Evolutionary conservation across 2,113 vertebrate species (phyloP).

Genomic region (Craseonycteris thonglongyai): DNA sequence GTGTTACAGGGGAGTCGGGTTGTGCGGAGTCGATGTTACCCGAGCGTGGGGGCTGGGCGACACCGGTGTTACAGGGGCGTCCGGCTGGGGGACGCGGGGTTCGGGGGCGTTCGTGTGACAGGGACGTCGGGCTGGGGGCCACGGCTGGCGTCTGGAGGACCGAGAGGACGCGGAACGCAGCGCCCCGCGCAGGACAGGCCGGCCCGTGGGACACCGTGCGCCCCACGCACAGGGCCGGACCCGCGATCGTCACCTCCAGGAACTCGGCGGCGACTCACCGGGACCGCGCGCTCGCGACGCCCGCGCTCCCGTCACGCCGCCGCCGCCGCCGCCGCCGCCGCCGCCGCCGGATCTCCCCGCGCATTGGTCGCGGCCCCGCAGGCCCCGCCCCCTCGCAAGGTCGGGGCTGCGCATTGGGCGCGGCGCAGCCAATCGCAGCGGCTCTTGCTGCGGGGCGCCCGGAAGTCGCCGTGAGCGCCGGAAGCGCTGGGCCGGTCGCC

Average conservation of each 20-base stretch:
- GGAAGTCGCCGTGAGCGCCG: neutral
- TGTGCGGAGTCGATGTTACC: too few relatives aligned
- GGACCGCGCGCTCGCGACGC: neutral
- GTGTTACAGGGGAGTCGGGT: too few relatives aligned
- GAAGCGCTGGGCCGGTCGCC: fast-evolving
- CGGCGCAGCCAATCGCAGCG: neutral
- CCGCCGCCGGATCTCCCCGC: neutral
- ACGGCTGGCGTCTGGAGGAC: too few relatives aligned
- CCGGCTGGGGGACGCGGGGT: neutral
- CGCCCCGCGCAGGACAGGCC: neutral
- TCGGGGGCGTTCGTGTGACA: neutral
- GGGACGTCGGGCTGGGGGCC: neutral
- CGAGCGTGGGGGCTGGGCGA: too few relatives aligned
- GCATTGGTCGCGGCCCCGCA: neutral
- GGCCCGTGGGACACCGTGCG: neutral
- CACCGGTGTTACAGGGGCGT: neutral
- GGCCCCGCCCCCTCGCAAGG: neutral
- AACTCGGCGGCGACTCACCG: neutral
- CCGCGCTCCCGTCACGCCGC: neutral
- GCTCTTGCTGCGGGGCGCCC: neutral
- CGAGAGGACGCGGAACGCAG: neutral
- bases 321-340: neutral
- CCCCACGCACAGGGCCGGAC: neutral
- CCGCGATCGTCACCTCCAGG: too few relatives aligned
- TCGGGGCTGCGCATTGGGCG: neutral